Evolutionary conservation across 2,113 vertebrate genomes (phyloP), one percentile per base, ranked within the genome.

Genomic region (Serilophus lunatus): DNA sequence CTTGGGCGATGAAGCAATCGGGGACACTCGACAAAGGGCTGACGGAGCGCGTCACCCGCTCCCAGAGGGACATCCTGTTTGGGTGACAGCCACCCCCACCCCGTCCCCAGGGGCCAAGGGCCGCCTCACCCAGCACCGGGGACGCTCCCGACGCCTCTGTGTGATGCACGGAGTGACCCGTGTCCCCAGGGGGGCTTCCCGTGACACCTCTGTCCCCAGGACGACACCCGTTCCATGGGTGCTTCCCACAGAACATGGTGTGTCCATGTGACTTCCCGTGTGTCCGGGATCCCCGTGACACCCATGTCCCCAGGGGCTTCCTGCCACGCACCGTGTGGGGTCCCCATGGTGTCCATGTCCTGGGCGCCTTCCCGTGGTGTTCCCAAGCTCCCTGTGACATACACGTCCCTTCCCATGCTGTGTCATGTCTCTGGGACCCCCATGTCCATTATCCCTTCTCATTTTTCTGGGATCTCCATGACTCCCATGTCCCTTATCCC

Each of bases 1-100:
- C 85, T 59, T 26, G 92, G 95, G 95, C 82, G 91, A 95, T 96
- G 96, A 92, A 97, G 94, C 94, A 95, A 94, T 96, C 83, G 66
- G 74, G 88, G 86, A 47, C 92, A 86, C 95, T 96, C 88, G 74
- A 88, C 87, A 96, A 96, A 93, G 78, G 90, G 92, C 96, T 92
- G 87, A 95, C 90, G 78, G 95, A 93, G 90, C 77, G 90, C 75
- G 94, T 97, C 94, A 95, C 83, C 90, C 65, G 53, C 96, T 96
- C 87, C 74, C 93, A 92, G 87, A 94, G 88, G 91, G 84, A 91
- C 91, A 90, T 72, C 91, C 91, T 94, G 94, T 83, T 95, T 95
- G 83, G 92, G 92, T 93, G 88, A 95, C 92, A 82, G 14, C 68
- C 33, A 26, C 38, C 50, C 70, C 49, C 85, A 17, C 90, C 88